Evolutionary conservation across 1,140 invertebrate species (phyloP), one percentile per base, ranked within the genome.

Genomic region (Potamilus streckersoni): DNA sequence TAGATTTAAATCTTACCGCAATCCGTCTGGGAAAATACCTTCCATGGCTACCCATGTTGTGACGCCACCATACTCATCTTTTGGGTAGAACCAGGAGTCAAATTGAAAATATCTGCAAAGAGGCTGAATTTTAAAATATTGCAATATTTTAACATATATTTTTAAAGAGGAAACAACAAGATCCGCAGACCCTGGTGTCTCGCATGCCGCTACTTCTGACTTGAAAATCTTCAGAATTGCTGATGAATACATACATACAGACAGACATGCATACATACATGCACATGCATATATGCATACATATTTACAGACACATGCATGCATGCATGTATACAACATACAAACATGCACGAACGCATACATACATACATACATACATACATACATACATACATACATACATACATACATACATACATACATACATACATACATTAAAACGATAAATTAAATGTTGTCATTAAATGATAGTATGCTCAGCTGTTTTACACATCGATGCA

Each of bases 71-170:
- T 56, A 64, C 15, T 69, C 62, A 23, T 79, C 84, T 74, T 84
- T 82, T 65, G 80, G 81, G 69, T 87, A 87, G 81, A 83, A 86
- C 86, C 85, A 87, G 38, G 83, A 85, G 69, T 87, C 86, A 61
- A 81, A 85, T 82, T 87, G 85, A 6, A 87, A 27, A 64, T 85
- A 87, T 60, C 85, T 85, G 74, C 38, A 66, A 49, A 23, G 38
- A 49, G 38, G 55, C 66, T 19, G 15, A n/a, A 12, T 6, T n/a
- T n/a, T 62, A 12, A 23, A 23, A 14, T 12, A 23, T 11, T 61
- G 14, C 19, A 19, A 14, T n/a, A 8, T 62, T 62, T 8, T 12
- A 62, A 19, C 60, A 14, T 62, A 6, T 23, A 15, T 19, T 11
- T 19, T 62, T 8, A n/a, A 23, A 62, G 20, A 62, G 19, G 19